These are phyloP conservation scores for Proterorhinus semilunaris DNA, from an alignment of 2,113 vertebrate species.

Conservation along the genomic window DNA sequence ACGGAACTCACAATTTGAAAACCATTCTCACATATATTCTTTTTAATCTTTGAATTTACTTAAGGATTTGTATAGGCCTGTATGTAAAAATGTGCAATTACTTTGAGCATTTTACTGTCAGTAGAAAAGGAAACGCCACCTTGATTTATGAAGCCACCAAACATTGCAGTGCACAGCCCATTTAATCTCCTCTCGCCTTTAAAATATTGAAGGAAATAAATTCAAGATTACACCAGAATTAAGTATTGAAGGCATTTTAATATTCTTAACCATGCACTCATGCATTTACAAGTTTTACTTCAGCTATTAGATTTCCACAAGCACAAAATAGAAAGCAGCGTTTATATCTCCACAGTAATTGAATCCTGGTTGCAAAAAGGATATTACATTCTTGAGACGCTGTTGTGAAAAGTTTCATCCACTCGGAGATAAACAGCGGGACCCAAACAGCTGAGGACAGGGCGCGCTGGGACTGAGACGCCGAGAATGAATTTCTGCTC, in stretches of 20 bases:
- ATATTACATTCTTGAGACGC: conserved; percentile 8
- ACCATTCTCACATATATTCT: no score
- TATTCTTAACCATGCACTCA: neutral
- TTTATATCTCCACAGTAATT: conserved; percentile 10
- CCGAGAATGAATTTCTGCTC: neutral
- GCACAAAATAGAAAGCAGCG: conserved; percentile 1
- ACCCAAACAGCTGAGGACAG: neutral
- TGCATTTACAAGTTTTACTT: neutral
- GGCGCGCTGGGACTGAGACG: neutral
- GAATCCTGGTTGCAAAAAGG: conserved; percentile 10
- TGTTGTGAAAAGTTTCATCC: conserved; percentile 3
- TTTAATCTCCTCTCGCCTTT: no score
- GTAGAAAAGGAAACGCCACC: neutral
- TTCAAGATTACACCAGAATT: neutral
- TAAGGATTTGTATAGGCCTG: no score
- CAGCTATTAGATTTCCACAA: conserved; percentile 2
- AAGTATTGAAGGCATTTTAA: neutral
- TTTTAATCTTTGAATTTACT: no score
- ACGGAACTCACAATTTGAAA: no score
- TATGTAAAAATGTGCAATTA: no score
- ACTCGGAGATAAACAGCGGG: neutral
- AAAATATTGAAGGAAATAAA: no score
- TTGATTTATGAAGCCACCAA: neutral
- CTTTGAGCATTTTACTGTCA: no score
- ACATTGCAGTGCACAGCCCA: no score